phyloP scores from a whole-genome alignment of 2,888 invertebrate genomes.

The Ecliptopera silaceata region DNA sequence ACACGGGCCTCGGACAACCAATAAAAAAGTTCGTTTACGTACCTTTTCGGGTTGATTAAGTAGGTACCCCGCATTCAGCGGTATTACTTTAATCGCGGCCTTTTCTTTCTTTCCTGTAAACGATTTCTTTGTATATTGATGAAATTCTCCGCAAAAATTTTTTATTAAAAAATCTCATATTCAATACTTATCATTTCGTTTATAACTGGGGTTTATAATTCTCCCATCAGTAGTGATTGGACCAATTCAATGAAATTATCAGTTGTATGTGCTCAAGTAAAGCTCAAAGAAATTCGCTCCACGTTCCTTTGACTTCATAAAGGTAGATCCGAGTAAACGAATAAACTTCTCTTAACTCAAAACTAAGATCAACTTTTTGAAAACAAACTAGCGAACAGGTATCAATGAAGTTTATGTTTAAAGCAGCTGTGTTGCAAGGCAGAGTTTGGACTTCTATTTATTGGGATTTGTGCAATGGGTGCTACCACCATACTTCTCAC shows the following conservation, averaged over 20 bases:
- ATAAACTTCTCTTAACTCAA: slow-evolving; percentile 15
- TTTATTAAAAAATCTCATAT: no score
- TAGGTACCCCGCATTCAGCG: slow-evolving; percentile 53
- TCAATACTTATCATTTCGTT: no score
- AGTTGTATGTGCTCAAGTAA: not conserved
- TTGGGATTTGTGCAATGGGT: slow-evolving; percentile 54
- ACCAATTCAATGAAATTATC: no score
- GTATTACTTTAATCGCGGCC: slow-evolving; percentile 56
- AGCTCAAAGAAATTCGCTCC: not conserved
- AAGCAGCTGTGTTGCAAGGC: slow-evolving; percentile 51
- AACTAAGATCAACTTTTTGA: slow-evolving; percentile 19
- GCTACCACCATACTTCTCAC: slow-evolving; percentile 1
- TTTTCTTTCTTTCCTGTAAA: slow-evolving; percentile 42
- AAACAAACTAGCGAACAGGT: slow-evolving; percentile 34
- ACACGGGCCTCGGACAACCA: slow-evolving; percentile 61
- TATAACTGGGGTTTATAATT: no score
- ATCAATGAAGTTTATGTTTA: slow-evolving; percentile 53
- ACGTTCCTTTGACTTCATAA: not conserved
- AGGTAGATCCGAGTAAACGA: slow-evolving; percentile 2
- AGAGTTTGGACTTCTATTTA: slow-evolving; percentile 56
- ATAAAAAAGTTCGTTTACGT: slow-evolving; percentile 63
- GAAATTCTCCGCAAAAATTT: not conserved
- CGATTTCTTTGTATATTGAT: slow-evolving; percentile 37
- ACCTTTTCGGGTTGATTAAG: slow-evolving; percentile 67
- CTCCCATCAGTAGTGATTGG: no score